Evolutionary conservation across 2,113 vertebrate genomes (phyloP), one percentile per base, ranked within the genome.

Genomic region (Ochotona curzoniae): DNA sequence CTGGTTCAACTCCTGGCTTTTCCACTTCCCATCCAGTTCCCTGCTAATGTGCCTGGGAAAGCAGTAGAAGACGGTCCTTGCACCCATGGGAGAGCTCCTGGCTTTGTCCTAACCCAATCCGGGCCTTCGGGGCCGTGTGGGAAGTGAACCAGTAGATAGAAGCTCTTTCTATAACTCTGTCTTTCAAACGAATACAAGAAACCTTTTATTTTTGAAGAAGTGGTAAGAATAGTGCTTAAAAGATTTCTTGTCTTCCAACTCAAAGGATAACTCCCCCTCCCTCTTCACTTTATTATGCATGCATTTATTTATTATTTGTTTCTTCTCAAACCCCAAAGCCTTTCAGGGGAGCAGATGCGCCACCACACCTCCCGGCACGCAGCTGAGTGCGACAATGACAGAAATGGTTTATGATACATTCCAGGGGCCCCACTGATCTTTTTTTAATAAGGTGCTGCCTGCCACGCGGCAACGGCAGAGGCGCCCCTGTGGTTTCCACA

Each of bases 231-330:
- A 57, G 17, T 57, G 13, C 54, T 57, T 57, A 57, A 44, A 30
- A 25, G 28, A 54, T 70, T 70, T 75, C 82, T 83, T n/a, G 2
- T 87, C 64, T 89, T 44, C 71, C 44, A 14, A 32, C 64, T 66
- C 87, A 32, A 32, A 83, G 75, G 6, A 25, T 7, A 20, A 51
- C 32, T 28, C n/a, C 11, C 21, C 18, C 21, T 7, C 44, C 23
- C 32, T 66, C 79, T 74, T 79, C 66, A 7, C 75, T 70, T 54
- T 75, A 88, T 89, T 88, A 44, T 23, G 35, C 28, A 90, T 75
- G 88, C 66, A 83, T 70, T 76, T 92, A 88, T 93, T 96, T 87
- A 85, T 93, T 94, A 75, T 93, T 92, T 95, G 95, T 92, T 96
- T 94, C 67, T 93, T 93, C 93, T 89, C 94, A 93, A 94, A 90